phyloP scores from a whole-genome alignment of 2,797 vertebrate genomes.

The Alca torda region DNA sequence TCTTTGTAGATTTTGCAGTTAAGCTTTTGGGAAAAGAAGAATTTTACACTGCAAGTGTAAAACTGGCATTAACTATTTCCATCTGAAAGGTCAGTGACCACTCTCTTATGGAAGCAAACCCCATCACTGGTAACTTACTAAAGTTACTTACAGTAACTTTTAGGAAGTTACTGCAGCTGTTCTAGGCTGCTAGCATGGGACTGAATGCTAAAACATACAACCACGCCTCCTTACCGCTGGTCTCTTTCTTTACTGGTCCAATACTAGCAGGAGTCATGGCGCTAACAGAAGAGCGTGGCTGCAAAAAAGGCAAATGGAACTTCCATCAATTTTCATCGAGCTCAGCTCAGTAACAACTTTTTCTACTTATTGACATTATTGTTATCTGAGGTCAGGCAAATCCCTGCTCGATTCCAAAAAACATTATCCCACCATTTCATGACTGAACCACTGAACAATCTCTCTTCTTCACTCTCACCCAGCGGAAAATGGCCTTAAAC shows the following conservation, averaged over 20 bases:
- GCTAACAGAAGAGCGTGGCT: conserved; percentile 28
- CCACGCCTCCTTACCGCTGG: conserved; percentile 27
- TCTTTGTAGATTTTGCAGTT: background rate
- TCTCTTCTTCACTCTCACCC: background rate
- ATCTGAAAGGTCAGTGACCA: background rate
- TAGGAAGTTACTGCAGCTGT: background rate
- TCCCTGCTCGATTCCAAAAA: background rate
- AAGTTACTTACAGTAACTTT: background rate
- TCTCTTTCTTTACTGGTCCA: conserved; percentile 57
- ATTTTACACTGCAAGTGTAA: background rate
- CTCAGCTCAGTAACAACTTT: background rate
- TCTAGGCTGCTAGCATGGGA: background rate
- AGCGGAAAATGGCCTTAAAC: background rate
- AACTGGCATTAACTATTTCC: background rate
- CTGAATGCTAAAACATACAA: background rate
- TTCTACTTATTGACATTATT: too few species aligned
- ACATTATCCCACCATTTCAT: background rate
- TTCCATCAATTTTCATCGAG: background rate
- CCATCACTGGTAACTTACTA: background rate
- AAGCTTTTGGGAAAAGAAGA: background rate
- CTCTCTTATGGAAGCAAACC: background rate
- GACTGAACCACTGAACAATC: background rate
- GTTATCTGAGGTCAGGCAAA: background rate
- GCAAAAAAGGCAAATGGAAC: background rate
- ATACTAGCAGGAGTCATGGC: conserved; percentile 71